Base-by-base conservation (phyloP, 1,140 invertebrate species). In the Drosophila orosa region DNA sequence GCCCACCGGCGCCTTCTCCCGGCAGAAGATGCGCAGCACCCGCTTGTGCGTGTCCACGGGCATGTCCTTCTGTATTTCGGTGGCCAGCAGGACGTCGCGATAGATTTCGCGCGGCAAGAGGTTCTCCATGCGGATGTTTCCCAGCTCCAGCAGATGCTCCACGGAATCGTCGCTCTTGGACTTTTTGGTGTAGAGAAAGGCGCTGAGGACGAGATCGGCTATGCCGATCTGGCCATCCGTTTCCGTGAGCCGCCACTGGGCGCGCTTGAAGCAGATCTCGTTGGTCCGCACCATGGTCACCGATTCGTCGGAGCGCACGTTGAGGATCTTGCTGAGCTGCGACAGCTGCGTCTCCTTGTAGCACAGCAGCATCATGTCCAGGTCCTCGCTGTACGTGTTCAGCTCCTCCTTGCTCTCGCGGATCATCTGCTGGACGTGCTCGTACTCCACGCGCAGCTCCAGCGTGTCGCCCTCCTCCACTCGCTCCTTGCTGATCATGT, bases 241-340 rank as follows among this genome's bases (percentile, higher is more conserved):
- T 92, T 99, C 98, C 0, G 98, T 99, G 25, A 99, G 94, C 56
- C 98, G 93, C 99, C 99, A 99, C 75, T 98, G 96, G n/a, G 98
- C 98, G 92, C 98, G 97, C 92, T 99, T 99, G 91, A 99, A 99
- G 92, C 98, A 99, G 76, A 99, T 99, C 93, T 99, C 98, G 91
- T 98, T 98, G 24, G 97, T 95, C 44, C 98, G 93, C 9, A 98
- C 96, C 33, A 97, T 95, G 3, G 95, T 95, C 1, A 95, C 94
- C 12, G 95, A 94, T 75, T 95, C 95, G 78, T 95, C 95, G 42
- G 93, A 78, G 1, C 90, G 19, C 17, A 91, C 91, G 55, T 91
- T 92, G 0, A 67, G 93, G 50, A 94, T 89, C 72, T 94, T 94
- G 73, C 94, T 94, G 35, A 94, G 94, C 40, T 94, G 93, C 5